Evolutionary conservation across 2,113 vertebrate species (phyloP).

Genomic region (Oriolus oriolus): DNA sequence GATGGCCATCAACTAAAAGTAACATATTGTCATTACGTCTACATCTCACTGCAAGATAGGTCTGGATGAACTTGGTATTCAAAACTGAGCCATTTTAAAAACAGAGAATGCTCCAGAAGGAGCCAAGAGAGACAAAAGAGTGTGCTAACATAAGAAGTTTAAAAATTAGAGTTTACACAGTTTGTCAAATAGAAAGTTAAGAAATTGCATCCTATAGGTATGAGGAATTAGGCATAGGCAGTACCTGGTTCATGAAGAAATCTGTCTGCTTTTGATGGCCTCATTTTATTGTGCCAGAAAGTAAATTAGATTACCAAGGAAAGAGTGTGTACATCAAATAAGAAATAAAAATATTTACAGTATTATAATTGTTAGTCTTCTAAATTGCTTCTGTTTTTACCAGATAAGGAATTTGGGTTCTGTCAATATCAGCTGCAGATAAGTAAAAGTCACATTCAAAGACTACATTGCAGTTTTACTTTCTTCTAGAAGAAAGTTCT

Average conservation of each 20-base stretch:
- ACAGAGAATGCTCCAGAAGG: not conserved
- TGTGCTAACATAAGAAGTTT: not conserved
- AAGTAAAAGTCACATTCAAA: not conserved
- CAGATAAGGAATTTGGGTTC: not conserved
- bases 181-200: not conserved
- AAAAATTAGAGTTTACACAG: not conserved
- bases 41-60: not conserved
- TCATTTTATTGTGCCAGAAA: not conserved
- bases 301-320: not conserved
- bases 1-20: not conserved
- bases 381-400: not conserved
- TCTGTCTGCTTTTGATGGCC: not conserved
- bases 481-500: not conserved
- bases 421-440: not conserved
- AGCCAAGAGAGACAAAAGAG: fast-evolving
- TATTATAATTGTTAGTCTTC: not conserved
- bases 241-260: not conserved
- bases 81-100: not conserved
- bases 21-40: not conserved
- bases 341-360: not conserved
- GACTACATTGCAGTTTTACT: not conserved
- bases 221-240: not conserved
- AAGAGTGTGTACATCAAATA: not conserved
- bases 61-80: not conserved
- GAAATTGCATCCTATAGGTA: not conserved